Percentiles rank a stretch among this genome's conserved stretches.
Conservation (phyloP, 2,113 vertebrate species). For the Melanerpes aurifrons region DNA sequence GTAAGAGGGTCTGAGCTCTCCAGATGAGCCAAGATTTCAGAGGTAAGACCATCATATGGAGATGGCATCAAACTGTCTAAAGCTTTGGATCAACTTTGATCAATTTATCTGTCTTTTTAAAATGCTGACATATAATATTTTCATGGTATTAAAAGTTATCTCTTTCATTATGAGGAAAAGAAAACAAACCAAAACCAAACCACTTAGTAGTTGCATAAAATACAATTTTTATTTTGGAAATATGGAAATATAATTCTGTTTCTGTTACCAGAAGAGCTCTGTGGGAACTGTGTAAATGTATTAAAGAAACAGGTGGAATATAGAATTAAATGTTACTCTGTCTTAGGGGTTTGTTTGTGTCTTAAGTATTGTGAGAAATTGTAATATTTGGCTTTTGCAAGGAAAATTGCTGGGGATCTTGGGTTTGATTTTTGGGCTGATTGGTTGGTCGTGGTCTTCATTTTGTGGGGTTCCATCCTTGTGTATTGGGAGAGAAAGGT, state of each 20-base stretch:
- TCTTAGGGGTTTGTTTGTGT: background rate
- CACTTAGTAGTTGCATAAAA: background rate
- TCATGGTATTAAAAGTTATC: accelerated
- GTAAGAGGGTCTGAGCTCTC: no score
- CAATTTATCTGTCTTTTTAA: background rate
- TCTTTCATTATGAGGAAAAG: background rate
- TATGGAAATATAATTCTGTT: background rate
- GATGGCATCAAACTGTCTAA: background rate
- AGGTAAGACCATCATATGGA: background rate
- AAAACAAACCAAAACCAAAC: background rate
- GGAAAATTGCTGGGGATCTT: no score
- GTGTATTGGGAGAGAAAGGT: no score
- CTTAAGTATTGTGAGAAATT: background rate
- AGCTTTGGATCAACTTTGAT: background rate
- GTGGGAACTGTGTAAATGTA: background rate
- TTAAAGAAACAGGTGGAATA: background rate
- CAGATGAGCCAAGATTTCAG: background rate
- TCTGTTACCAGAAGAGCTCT: background rate
- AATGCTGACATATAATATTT: background rate
- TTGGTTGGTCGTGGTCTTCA: no score
- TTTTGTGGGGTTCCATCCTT: no score
- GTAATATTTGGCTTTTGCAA: no score
- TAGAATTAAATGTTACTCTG: background rate
- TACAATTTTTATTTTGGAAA: background rate
- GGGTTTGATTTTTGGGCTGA: no score